A percentile compares a stretch with the other conserved stretches of the same genome.
phyloP scores from a whole-genome alignment of 64 coral and sea anemone species.

The Pachyseris speciosa region DNA sequence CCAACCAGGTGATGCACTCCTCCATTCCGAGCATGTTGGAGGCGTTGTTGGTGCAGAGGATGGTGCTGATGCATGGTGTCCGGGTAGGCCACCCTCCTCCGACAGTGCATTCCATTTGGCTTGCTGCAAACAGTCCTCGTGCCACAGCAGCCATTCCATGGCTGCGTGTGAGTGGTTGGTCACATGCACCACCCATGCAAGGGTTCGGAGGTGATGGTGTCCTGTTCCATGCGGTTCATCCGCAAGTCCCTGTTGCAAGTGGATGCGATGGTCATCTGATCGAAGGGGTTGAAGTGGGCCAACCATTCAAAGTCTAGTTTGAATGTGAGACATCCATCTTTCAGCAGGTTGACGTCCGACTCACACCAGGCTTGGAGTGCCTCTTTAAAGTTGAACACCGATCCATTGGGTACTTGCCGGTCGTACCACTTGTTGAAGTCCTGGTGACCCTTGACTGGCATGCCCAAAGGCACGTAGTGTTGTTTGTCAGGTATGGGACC shows the following conservation, averaged over 20 bases:
- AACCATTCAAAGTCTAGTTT: background rate
- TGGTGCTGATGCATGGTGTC: background rate
- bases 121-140: background rate
- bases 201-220: slow-evolving; percentile 26
- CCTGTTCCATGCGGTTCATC: background rate
- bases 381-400: background rate
- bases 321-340: slow-evolving; percentile 10
- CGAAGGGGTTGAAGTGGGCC: slow-evolving; percentile 24
- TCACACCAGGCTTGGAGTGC: slow-evolving; percentile 22
- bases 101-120: background rate
- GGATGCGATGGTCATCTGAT: slow-evolving; percentile 54
- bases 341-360: slow-evolving; percentile 32
- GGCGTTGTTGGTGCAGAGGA: background rate
- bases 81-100: background rate
- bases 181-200: background rate
- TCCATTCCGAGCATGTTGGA: background rate
- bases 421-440: slow-evolving; percentile 6
- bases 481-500: background rate
- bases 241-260: background rate
- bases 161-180: slow-evolving; percentile 15
- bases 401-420: too few species aligned
- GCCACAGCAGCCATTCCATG: slow-evolving; percentile 26
- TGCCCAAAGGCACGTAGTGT: background rate
- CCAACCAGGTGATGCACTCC: background rate
- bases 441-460: background rate